These are phyloP conservation scores for Nomia melanderi DNA, from an alignment of 1,140 invertebrate species.

Conservation along the genomic window DNA sequence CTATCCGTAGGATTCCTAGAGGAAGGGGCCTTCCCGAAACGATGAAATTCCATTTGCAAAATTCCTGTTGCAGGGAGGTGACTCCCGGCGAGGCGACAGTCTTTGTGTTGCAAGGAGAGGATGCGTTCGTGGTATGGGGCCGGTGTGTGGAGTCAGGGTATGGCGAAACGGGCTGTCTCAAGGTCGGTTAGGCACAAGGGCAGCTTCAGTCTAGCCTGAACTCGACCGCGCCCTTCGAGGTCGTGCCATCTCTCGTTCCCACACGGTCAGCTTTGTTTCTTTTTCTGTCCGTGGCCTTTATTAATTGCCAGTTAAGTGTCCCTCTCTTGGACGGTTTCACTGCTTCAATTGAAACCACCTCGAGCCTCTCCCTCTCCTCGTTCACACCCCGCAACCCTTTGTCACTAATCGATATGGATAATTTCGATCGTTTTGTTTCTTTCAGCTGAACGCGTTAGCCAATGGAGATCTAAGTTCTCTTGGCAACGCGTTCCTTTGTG, in stretches of 20 bases:
- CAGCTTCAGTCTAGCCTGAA: conserved; percentile 73
- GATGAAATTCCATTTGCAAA: conserved; percentile 38
- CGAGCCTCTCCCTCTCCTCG: not conserved
- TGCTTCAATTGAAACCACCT: conserved; percentile 16
- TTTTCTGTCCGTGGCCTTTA: conserved; percentile 7
- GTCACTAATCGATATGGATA: too few relatives aligned
- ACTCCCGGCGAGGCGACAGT: conserved; percentile 38
- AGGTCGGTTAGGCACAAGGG: conserved; percentile 73
- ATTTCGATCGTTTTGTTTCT: too few relatives aligned
- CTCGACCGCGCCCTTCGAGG: conserved; percentile 71
- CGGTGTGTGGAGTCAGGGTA: conserved; percentile 47
- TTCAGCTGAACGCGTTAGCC: too few relatives aligned
- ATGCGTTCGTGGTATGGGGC: conserved; percentile 52
- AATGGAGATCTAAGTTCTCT: too few relatives aligned
- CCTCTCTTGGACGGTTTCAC: not conserved
- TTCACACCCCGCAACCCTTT: not conserved
- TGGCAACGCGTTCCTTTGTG: too few relatives aligned
- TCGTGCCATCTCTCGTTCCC: conserved; percentile 70
- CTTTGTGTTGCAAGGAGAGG: conserved; percentile 60
- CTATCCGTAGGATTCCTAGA: conserved; percentile 9
- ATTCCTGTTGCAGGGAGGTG: conserved; percentile 29
- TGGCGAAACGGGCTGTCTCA: conserved; percentile 69
- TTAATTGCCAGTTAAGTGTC: conserved; percentile 44
- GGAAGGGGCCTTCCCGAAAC: not conserved
- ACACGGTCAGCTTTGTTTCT: conserved; percentile 48